Conservation (phyloP, 2,113 vertebrate species). For the Oceanodroma tethys region DNA sequence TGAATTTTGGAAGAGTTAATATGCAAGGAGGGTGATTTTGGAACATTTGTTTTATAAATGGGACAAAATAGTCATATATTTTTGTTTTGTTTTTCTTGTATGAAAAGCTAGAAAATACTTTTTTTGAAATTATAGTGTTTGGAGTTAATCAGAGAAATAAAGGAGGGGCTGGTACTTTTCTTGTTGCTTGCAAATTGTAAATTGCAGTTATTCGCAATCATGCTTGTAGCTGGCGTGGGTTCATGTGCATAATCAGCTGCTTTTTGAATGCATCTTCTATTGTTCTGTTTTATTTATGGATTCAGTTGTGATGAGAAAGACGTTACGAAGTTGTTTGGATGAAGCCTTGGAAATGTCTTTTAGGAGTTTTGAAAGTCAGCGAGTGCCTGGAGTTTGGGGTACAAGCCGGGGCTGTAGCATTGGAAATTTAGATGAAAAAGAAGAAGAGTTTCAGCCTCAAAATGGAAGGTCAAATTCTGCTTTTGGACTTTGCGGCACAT, state of each 20-base stretch:
- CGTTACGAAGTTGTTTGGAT: not conserved
- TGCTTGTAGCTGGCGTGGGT: conserved; percentile 26
- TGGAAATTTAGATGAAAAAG: not conserved
- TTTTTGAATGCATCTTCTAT: conserved; percentile 45
- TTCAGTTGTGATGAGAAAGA: conserved; percentile 29
- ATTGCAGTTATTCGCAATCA: conserved; percentile 64
- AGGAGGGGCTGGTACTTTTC: conserved; percentile 27
- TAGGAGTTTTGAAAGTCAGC: not conserved
- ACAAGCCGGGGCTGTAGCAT: not conserved
- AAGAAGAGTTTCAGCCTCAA: not conserved
- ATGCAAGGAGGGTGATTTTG: not conserved
- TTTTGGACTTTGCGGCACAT: rapidly evolving
- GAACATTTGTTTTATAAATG: conserved; percentile 15
- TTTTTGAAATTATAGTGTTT: conserved; percentile 37
- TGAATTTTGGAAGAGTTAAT: conserved; percentile 7
- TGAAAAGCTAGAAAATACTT: conserved; percentile 18
- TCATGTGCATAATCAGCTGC: conserved; percentile 56
- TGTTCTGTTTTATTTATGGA: conserved; percentile 60
- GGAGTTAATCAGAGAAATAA: conserved; percentile 58
- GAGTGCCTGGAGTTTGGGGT: not conserved
- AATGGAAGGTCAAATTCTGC: not conserved
- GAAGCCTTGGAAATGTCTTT: conserved; percentile 13
- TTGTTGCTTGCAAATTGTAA: conserved; percentile 56
- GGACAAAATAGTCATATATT: not conserved
- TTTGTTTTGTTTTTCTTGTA: not conserved